Evolutionary conservation across 2,797 vertebrate genomes (phyloP).

Genomic region (Halcyon chelicuti): DNA sequence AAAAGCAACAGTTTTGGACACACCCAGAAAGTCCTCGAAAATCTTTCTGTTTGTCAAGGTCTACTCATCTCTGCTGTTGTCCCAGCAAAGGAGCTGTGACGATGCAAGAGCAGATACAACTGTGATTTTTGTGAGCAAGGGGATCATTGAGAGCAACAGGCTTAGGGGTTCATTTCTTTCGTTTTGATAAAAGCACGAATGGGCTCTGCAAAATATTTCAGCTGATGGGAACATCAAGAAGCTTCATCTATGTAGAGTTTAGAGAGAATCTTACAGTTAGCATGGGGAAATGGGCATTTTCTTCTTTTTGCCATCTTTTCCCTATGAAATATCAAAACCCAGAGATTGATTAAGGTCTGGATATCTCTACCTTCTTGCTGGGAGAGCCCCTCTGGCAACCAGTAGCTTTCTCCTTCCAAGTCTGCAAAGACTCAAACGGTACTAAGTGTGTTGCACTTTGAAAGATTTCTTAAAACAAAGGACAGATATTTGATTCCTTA

Average conservation of each 20-base stretch:
- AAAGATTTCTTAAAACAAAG: constrained; percentile 1
- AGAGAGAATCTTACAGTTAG: not conserved
- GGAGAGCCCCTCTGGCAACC: not conserved
- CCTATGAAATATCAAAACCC: not conserved
- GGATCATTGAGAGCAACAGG: not conserved
- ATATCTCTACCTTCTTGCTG: not conserved
- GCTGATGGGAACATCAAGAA: not conserved
- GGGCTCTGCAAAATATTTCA: not conserved
- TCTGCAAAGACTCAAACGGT: not conserved
- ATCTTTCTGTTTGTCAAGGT: not conserved
- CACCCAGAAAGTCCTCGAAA: not conserved
- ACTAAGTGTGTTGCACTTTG: not conserved
- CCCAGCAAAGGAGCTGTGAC: not conserved
- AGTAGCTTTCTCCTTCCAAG: not conserved
- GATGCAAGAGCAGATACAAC: not conserved
- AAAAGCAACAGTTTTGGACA: not conserved
- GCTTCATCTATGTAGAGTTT: not conserved
- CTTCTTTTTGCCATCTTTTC: not conserved
- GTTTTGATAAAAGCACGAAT: not conserved
- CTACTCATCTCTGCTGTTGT: not conserved
- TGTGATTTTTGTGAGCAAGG: not conserved
- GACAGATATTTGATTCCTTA: not conserved
- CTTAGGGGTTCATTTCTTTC: not conserved
- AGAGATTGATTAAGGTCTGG: not conserved
- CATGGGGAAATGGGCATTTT: not conserved